These are phyloP conservation scores for Gari tellinella DNA, from an alignment of 2,888 invertebrate species.

Conservation along the genomic window DNA sequence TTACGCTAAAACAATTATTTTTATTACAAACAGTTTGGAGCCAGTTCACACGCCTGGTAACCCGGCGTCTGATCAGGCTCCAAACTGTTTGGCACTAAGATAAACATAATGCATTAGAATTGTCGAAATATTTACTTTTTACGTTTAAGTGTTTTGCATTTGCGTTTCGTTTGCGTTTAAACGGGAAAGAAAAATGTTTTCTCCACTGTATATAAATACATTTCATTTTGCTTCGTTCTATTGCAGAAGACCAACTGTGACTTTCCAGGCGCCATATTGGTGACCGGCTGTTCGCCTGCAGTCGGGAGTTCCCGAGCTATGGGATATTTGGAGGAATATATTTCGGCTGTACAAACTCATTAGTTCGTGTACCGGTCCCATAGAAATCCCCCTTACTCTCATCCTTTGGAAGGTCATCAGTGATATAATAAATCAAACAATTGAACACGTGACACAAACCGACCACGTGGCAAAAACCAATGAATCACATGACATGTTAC, in stretches of 20 bases:
- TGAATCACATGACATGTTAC: too few species aligned
- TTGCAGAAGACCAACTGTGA: conserved; percentile 59
- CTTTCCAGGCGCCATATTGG: conserved; percentile 60
- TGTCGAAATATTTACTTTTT: too few species aligned
- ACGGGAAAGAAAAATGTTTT: too few species aligned
- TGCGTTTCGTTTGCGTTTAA: too few species aligned
- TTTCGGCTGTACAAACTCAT: conserved; percentile 38
- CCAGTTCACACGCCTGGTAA: too few species aligned
- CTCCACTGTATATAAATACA: too few species aligned
- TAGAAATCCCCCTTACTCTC: conserved; percentile 32
- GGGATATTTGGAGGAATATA: neutral
- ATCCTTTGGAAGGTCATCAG: conserved; percentile 1
- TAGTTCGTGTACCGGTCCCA: conserved; percentile 31
- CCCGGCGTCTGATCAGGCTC: too few species aligned
- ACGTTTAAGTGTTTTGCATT: too few species aligned
- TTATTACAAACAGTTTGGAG: too few species aligned
- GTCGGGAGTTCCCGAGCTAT: neutral
- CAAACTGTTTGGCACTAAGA: too few species aligned
- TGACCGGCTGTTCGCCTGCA: conserved; percentile 18
- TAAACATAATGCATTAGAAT: too few species aligned
- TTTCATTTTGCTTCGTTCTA: neutral
- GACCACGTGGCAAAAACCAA: neutral
- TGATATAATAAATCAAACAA: neutral
- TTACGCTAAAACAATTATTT: too few species aligned
- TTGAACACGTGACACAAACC: conserved; percentile 10